phyloP scores from a whole-genome alignment of 2,797 vertebrate species.

The Coranthus polyacanthus region DNA sequence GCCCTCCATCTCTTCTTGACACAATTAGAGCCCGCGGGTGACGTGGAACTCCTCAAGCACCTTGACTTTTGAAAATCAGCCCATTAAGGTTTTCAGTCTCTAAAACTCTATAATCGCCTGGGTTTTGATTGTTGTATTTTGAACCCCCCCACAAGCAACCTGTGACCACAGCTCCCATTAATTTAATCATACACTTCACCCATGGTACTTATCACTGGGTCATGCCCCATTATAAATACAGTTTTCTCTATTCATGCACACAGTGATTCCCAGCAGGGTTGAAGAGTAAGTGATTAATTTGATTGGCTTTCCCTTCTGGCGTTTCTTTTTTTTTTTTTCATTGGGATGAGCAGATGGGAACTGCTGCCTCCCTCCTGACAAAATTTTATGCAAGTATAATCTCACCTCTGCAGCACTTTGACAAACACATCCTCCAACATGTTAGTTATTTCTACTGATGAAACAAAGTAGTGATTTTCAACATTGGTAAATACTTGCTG shows the following conservation, averaged over 20 bases:
- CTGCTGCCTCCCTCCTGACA: conserved; percentile 33
- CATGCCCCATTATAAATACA: conserved; percentile 70
- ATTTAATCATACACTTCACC: conserved; percentile 68
- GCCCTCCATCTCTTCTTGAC: conserved; percentile 62
- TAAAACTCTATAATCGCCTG: conserved; percentile 1
- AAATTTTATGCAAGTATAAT: conserved; percentile 56
- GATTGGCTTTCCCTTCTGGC: conserved; percentile 76
- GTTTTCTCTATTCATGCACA: conserved; percentile 62
- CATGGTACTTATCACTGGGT: conserved; percentile 57
- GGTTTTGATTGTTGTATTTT: conserved; percentile 32
- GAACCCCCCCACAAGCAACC: conserved; percentile 36
- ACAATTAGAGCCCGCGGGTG: conserved; percentile 50
- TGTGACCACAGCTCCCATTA: conserved; percentile 47
- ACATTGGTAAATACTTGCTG: no score
- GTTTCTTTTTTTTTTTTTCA: conserved; percentile 33
- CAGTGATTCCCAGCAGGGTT: conserved; percentile 67
- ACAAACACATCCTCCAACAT: conserved; percentile 28
- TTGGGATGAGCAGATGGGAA: conserved; percentile 63
- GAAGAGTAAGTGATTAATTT: conserved; percentile 80
- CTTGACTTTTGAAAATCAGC: conserved; percentile 33
- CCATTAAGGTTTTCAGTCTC: conserved; percentile 17
- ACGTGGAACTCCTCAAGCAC: conserved; percentile 34
- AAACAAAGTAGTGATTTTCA: conserved; percentile 28
- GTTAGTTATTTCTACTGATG: background rate
- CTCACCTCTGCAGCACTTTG: conserved; percentile 54